A percentile compares a stretch with the other conserved stretches of the same genome.
These are phyloP conservation scores for Drosophila ercepeae DNA, from an alignment of 1,140 invertebrate genomes.

Conservation along the genomic window DNA sequence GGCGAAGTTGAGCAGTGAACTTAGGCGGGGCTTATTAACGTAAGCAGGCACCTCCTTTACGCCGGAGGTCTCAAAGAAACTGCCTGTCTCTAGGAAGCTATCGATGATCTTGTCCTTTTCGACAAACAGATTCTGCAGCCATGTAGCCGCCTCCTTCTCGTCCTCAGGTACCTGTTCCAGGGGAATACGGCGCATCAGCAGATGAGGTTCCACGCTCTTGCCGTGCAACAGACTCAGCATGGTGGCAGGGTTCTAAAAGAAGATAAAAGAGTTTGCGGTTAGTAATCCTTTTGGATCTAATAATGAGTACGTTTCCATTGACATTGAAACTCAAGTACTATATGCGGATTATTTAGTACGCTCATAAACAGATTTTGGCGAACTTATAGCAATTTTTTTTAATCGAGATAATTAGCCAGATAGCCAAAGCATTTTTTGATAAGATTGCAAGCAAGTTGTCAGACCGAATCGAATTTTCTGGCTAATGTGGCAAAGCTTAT, in stretches of 20 bases:
- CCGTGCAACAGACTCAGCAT: conserved; percentile 93
- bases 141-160: conserved; percentile 91
- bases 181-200: conserved; percentile 93
- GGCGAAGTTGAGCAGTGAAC: conserved; percentile 89
- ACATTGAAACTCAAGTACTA: not conserved
- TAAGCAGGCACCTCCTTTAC: conserved; percentile 87
- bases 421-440: conserved; percentile 10
- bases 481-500: conserved; percentile 5
- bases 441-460: conserved; percentile 9
- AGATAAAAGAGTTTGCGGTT: too few relatives aligned
- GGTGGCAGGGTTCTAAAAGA: conserved; percentile 87
- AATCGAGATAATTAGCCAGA: conserved; percentile 12
- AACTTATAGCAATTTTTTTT: conserved; percentile 10
- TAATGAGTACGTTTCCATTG: not conserved
- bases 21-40: conserved; percentile 86
- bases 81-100: conserved; percentile 92
- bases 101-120: conserved; percentile 91
- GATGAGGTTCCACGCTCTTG: conserved; percentile 89
- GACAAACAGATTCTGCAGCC: conserved; percentile 88
- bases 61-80: conserved; percentile 91
- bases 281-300: too few relatives aligned
- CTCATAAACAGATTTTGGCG: conserved; percentile 2
- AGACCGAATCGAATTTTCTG: not conserved
- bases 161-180: conserved; percentile 91
- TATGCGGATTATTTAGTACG: conserved; percentile 8